Evolutionary conservation across 2,113 vertebrate genomes (phyloP), one percentile per base, ranked within the genome.

Genomic region (Strix uralensis): DNA sequence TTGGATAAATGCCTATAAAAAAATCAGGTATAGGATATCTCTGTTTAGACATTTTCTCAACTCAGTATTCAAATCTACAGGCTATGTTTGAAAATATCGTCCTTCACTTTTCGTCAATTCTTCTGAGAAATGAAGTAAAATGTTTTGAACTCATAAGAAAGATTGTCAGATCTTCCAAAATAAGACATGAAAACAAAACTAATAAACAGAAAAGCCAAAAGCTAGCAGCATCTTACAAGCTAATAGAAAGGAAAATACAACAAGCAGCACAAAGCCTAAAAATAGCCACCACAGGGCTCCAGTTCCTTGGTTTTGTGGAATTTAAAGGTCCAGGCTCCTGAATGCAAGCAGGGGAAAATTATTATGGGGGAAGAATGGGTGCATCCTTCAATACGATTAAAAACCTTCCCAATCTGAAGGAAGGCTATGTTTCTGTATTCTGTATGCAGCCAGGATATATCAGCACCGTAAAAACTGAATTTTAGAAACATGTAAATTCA

Each of bases 151-250:
- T 84, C 55, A 18, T 86, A 62, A 92, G 63, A 61, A 81, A 85
- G 23, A 74, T 55, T 88, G 47, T 67, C 85, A 88, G 30, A 84
- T 54, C 42, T 73, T 71, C 86, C 2, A 3, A 93, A 88, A 73
- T 62, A 73, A 86, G 71, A 90, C 86, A 93, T 61, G 20, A 81
- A 94, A 94, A 38, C 20, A 75, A 86, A 95, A 30, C 42, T 77
- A 81, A 83, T 77, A 82, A 86, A 63, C 34, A 88, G 52, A 86
- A 84, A 92, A 94, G n/a, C 12, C 82, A 83, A 78, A 89, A 90
- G 49, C 75, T 81, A 18, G 62, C 69, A 94, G 40, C 2, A 1
- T 78, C 83, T 86, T 88, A 74, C 11, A 69, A 89, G 23, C 13
- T 92, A 74, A 88, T 52, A 86, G 71, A 92, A 96, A 71, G 9